Percentiles rank a stretch among this genome's conserved stretches.
Conservation (phyloP, 2,888 invertebrate genomes). For the Anthoptus insignis region DNA sequence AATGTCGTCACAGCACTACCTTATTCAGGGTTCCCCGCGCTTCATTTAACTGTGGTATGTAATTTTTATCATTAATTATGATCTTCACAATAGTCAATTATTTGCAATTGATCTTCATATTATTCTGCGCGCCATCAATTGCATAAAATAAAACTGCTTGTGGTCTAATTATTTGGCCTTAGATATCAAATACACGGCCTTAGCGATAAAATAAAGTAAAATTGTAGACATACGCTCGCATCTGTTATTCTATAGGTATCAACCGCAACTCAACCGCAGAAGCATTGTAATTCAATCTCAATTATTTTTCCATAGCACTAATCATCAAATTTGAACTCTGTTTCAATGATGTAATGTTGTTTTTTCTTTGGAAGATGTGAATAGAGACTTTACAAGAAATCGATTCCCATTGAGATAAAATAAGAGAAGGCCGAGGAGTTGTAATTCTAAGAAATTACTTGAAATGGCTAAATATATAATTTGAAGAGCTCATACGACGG, state of each 20-base stretch:
- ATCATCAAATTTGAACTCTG: constrained; percentile 1
- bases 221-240: not conserved
- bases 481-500: no score
- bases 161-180: not conserved
- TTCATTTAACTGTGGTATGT: no score
- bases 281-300: constrained; percentile 18
- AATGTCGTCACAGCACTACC: no score
- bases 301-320: not conserved
- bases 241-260: not conserved
- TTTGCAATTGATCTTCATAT: no score
- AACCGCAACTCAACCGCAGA: constrained; percentile 23
- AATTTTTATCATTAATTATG: no score
- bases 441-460: no score
- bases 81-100: no score
- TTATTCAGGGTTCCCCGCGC: no score
- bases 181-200: not conserved
- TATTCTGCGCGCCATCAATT: no score
- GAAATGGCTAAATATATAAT: no score
- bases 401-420: constrained; percentile 27
- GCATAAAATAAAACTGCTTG: no score
- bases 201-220: not conserved
- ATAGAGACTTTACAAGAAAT: constrained; percentile 9
- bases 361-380: not conserved
- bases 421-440: constrained; percentile 16
- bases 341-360: not conserved